Evolutionary conservation across 2,888 invertebrate species (phyloP).

Genomic region (Beris chalybata): DNA sequence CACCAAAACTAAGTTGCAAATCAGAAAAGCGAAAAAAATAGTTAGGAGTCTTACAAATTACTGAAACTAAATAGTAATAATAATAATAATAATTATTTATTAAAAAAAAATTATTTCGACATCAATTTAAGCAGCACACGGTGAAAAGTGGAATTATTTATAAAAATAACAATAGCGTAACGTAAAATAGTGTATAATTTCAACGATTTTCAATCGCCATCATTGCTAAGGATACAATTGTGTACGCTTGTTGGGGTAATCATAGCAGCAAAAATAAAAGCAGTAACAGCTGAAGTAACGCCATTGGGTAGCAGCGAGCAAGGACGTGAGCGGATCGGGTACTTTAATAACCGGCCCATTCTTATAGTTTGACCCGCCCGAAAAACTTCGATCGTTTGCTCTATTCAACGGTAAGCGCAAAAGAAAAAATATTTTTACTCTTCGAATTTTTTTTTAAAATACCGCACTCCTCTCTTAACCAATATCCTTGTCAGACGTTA

Average conservation of each 20-base stretch:
- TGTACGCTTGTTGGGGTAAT: constrained; percentile 23
- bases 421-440: constrained; percentile 26
- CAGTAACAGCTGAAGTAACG: constrained; percentile 17
- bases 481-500: constrained; percentile 4
- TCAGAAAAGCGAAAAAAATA: neutral
- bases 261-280: constrained; percentile 23
- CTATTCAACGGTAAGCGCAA: constrained; percentile 43
- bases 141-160: too few species aligned
- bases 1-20: constrained; percentile 27
- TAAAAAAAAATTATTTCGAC: too few species aligned
- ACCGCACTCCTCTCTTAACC: neutral
- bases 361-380: constrained; percentile 43
- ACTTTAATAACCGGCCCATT: constrained; percentile 15
- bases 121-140: too few species aligned
- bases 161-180: neutral
- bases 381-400: constrained; percentile 41
- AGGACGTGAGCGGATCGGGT: constrained; percentile 24
- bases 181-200: constrained; percentile 25
- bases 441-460: constrained; percentile 19
- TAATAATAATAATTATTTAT: too few species aligned
- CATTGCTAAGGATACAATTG: constrained; percentile 15
- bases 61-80: too few species aligned
- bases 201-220: constrained; percentile 6
- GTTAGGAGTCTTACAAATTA: too few species aligned
- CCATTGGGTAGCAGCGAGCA: constrained; percentile 19